Conservation (phyloP, 2,888 invertebrate genomes). For the Euzetes globulus region DNA sequence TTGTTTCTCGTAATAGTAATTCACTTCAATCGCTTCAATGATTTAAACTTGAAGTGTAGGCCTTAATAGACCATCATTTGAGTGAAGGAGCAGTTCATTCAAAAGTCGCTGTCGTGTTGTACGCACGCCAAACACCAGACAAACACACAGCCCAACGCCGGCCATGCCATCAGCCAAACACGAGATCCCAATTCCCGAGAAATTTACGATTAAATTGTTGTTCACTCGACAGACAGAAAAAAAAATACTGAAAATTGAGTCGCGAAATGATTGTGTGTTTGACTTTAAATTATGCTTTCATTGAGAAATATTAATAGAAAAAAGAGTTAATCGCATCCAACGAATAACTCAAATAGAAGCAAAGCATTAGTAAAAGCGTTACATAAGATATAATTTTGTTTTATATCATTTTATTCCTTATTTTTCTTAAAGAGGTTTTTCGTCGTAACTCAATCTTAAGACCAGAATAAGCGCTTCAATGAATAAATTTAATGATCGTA, state of each 20-base stretch:
- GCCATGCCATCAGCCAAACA: slow-evolving; percentile 7
- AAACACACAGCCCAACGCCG: background rate
- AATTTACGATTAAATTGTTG: slow-evolving; percentile 15
- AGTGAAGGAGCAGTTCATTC: background rate
- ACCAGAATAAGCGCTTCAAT: slow-evolving; percentile 6
- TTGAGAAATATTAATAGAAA: slow-evolving; percentile 7
- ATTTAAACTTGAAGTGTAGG: background rate
- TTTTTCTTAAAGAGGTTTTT: background rate
- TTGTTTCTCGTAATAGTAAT: slow-evolving; percentile 12
- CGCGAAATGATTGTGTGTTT: background rate
- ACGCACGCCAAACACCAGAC: slow-evolving; percentile 28
- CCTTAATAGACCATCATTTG: slow-evolving; percentile 24
- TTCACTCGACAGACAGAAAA: background rate
- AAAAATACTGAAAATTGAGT: background rate
- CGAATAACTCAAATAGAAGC: too few relatives aligned
- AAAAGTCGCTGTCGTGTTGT: background rate
- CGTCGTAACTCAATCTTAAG: background rate
- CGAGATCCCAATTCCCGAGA: slow-evolving; percentile 12
- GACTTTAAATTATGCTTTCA: background rate
- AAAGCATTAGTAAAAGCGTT: too few relatives aligned
- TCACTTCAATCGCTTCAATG: background rate
- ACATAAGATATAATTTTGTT: background rate
- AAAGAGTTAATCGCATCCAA: background rate
- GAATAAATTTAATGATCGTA: slow-evolving; percentile 9
- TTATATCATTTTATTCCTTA: background rate